phyloP scores from a whole-genome alignment of 2,797 vertebrate genomes.

The Pyrocephalus nanus region DNA sequence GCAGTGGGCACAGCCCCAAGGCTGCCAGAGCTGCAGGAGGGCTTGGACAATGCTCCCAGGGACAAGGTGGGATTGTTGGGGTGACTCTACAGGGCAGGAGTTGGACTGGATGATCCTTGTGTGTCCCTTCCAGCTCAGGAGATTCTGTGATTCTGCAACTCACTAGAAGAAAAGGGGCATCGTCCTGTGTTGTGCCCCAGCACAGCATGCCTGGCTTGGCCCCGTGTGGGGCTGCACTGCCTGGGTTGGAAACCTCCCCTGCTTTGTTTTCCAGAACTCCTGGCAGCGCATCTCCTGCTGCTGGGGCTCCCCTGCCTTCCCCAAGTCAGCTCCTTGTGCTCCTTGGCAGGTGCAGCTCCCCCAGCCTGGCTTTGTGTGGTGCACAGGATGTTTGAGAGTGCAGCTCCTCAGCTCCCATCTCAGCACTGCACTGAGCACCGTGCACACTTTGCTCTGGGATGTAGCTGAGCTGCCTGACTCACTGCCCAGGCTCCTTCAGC shows the following conservation, averaged over 20 bases:
- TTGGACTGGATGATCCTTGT: not conserved
- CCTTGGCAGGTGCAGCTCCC: not conserved
- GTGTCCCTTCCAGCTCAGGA: not conserved
- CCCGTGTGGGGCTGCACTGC: accelerated
- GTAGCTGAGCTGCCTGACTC: not conserved
- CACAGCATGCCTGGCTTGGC: accelerated
- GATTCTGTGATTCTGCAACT: not conserved
- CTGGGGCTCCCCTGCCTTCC: not conserved
- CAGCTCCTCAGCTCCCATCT: not conserved
- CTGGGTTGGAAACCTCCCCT: accelerated
- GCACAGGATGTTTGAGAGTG: not conserved
- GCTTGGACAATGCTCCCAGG: not conserved
- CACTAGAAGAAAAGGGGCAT: not conserved
- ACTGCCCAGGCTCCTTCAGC: no score
- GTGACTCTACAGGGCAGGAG: not conserved
- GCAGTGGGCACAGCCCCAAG: no score
- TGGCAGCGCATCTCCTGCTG: not conserved
- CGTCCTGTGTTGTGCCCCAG: not conserved
- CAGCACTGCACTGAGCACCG: no score
- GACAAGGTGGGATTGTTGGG: not conserved
- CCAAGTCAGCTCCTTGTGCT: not conserved
- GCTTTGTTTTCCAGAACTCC: not conserved
- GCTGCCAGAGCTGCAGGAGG: not conserved
- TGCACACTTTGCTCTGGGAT: not conserved
- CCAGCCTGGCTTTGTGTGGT: not conserved